Evolutionary conservation across 2,888 invertebrate genomes (phyloP), one percentile per base, ranked within the genome.

Genomic region (Papilio gigon): DNA sequence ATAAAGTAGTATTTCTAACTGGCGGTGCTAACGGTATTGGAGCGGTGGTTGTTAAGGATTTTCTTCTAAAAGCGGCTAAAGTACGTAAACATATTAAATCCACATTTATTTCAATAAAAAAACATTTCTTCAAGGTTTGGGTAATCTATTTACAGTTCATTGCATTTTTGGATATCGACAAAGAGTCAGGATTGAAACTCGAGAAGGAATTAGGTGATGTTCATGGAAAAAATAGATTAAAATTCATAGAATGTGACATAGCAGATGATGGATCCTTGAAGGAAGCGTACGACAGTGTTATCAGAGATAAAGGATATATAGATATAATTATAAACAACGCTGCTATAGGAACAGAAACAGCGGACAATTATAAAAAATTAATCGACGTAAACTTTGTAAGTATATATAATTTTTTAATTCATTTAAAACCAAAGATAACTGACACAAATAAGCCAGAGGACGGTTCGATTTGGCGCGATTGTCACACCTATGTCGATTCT

Each of bases 1-100:
- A 78, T 65, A 81, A 79, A 71, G 72, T 80, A 2, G 78, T 77
- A 25, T 27, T 85, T 1, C 75, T 85, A 3, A 84, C 85, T 2
- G 85, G 85, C 0, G 85, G 77, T 1, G 81, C 84, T 0, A 78
- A 76, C 65, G 84, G 84, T 0, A 84, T 85, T 3, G 85, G 84
- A 11, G 81, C 81, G 20, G 64, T 66, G 1, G 71, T 82, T 9
- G 78, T 78, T 1, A 75, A 71, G 27, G 47, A 74, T 17, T 74
- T 83, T 33, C 35, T 82, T 3, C 59, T 75, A 14, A 82, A 81
- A 77, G 80, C 75, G 9, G 80, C 35, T 11, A 66, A 59, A 58
- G 65, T 66, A 25, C 30, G 30, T 30, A 20, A 58, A 30, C n/a
- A 53, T 25, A 4, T 20, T 22, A 17, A 42, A n/a, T 25, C 5